phyloP scores from a whole-genome alignment of 1,140 invertebrate genomes.

The Caenorhabditis brenneri region DNA sequence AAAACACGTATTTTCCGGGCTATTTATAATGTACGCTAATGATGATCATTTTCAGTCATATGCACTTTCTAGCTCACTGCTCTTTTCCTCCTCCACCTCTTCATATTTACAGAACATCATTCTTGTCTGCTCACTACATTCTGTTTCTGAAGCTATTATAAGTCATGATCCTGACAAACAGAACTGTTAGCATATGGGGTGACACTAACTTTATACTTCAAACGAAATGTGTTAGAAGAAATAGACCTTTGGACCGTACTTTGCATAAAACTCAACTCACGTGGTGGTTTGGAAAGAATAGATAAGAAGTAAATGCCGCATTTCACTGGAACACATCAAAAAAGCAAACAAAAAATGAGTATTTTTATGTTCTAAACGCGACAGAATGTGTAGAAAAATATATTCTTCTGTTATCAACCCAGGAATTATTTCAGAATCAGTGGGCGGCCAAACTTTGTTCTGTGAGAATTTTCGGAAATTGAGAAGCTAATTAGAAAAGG shows the following conservation, averaged over 20 bases:
- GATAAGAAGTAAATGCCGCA: too few species aligned
- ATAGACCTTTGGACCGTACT: not conserved
- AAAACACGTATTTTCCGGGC: not conserved
- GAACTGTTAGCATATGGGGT: not conserved
- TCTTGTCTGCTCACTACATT: not conserved
- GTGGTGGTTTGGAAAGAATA: not conserved
- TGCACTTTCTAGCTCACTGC: not conserved
- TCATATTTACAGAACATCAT: not conserved
- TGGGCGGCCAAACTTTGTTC: too few species aligned
- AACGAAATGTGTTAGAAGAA: not conserved
- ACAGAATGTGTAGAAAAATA: too few species aligned
- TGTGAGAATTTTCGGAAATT: too few species aligned
- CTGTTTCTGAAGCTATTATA: not conserved
- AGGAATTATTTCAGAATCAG: too few species aligned
- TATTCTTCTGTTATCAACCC: too few species aligned
- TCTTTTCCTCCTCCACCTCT: not conserved
- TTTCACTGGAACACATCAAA: too few species aligned
- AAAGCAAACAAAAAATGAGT: too few species aligned
- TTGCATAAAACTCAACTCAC: not conserved
- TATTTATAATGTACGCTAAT: not conserved
- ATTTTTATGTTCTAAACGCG: too few species aligned
- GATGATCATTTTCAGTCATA: not conserved
- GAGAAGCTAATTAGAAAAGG: too few species aligned
- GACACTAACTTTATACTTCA: not conserved
- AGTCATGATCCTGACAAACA: not conserved